Conservation (phyloP, 2,113 vertebrate species). For the Oreochromis tanganicae region DNA sequence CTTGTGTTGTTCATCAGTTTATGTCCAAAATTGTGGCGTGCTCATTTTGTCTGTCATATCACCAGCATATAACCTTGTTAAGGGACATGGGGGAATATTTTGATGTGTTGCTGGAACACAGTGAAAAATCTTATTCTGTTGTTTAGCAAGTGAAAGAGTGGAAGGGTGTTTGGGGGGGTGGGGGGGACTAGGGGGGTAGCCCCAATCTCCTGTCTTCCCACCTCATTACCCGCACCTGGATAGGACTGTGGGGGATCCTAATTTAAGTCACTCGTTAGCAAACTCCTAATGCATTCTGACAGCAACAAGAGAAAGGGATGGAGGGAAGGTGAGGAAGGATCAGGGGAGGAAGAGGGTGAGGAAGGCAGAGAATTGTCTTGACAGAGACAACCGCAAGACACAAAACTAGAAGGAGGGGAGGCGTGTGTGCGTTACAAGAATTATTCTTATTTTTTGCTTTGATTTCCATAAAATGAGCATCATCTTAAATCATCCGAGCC, state of each 20-base stretch:
- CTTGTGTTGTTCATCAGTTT: background rate
- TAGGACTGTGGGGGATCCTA: slow-evolving; percentile 53
- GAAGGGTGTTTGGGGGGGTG: background rate
- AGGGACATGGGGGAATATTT: background rate
- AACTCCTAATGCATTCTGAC: slow-evolving; percentile 64
- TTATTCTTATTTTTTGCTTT: slow-evolving; percentile 64
- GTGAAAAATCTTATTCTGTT: background rate
- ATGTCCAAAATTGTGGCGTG: background rate
- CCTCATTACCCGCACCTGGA: slow-evolving; percentile 68
- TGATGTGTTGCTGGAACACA: background rate
- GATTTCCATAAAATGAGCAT: slow-evolving; percentile 77
- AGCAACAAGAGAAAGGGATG: slow-evolving; percentile 52
- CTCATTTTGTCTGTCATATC: background rate
- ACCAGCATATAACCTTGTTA: background rate
- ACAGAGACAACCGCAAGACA: background rate
- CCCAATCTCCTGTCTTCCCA: slow-evolving; percentile 46
- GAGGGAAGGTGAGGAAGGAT: slow-evolving; percentile 32
- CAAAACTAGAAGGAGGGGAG: background rate
- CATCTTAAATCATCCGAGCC: slow-evolving; percentile 66
- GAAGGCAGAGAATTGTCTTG: background rate
- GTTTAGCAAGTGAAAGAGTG: slow-evolving; percentile 15
- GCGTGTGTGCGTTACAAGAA: background rate
- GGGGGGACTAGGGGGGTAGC: background rate
- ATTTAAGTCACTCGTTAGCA: slow-evolving; percentile 67
- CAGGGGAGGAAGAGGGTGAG: background rate